Percentiles rank a stretch among this genome's conserved stretches.
phyloP scores from a whole-genome alignment of 2,797 vertebrate species.

The Notamacropus eugenii region DNA sequence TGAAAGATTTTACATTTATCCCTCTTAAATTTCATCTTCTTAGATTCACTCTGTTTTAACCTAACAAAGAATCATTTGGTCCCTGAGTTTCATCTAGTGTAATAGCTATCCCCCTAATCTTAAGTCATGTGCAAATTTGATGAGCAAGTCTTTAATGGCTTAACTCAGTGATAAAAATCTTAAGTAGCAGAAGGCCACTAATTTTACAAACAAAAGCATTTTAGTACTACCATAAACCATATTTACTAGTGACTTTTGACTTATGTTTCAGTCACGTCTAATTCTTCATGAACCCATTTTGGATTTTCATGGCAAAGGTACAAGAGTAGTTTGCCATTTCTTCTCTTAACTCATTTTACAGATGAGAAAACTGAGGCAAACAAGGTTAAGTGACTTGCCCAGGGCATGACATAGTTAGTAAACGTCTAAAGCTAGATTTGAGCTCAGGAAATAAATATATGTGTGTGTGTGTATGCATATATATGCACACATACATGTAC shows the following conservation, averaged over 20 bases:
- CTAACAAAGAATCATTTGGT: background rate
- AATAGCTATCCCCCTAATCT: background rate
- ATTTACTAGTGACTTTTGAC: background rate
- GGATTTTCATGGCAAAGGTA: too few species aligned
- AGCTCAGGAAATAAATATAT: too few species aligned
- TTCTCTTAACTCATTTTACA: too few species aligned
- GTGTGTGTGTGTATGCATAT: too few species aligned
- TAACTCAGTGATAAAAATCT: background rate
- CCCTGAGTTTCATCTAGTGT: background rate
- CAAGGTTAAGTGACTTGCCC: too few species aligned
- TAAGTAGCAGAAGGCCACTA: background rate
- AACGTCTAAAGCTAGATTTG: too few species aligned
- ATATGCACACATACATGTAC: too few species aligned
- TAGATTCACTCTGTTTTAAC: background rate
- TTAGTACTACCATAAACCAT: background rate
- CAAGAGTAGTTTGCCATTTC: too few species aligned
- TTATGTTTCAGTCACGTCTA: background rate
- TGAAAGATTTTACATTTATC: background rate
- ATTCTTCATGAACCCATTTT: too few species aligned
- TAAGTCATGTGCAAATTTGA: background rate
- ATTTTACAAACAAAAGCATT: background rate
- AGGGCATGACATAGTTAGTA: too few species aligned
- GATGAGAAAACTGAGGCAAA: too few species aligned
- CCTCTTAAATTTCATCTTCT: background rate
- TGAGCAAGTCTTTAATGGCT: background rate